Evolutionary conservation across 2,797 vertebrate genomes (phyloP).

Genomic region (Heteromormyrus szaboi): DNA sequence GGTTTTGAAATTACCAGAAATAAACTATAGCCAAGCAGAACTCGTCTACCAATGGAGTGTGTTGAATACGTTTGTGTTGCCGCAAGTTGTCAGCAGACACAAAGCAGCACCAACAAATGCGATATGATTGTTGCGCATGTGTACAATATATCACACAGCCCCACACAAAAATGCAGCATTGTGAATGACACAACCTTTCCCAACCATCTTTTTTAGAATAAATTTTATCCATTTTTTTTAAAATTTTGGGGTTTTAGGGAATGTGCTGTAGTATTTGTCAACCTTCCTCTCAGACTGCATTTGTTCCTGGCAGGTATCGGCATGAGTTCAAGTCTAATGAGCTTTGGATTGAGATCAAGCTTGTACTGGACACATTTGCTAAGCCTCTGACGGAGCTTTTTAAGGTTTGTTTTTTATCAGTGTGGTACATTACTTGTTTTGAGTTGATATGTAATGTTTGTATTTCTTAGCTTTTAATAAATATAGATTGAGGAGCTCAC

Average conservation of each 20-base stretch:
- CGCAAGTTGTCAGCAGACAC: neutral
- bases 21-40: neutral
- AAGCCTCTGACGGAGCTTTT: constrained; percentile 90
- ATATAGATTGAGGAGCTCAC: neutral
- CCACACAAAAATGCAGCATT: neutral
- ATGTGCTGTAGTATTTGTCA: neutral
- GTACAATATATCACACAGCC: neutral
- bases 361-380: constrained; percentile 93
- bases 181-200: neutral
- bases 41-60: neutral
- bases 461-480: neutral
- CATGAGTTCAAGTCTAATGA: constrained; percentile 99
- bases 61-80: neutral
- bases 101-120: neutral
- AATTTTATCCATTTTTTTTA: neutral
- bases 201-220: neutral
- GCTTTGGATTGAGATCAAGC: constrained; percentile 94
- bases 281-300: neutral
- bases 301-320: constrained; percentile 70
- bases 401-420: constrained; percentile 67
- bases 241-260: neutral
- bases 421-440: neutral
- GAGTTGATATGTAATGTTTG: neutral
- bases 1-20: neutral
- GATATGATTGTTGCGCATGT: neutral